Base-by-base conservation (phyloP, 2,797 vertebrate genomes). In the Brachymystax lenok region DNA sequence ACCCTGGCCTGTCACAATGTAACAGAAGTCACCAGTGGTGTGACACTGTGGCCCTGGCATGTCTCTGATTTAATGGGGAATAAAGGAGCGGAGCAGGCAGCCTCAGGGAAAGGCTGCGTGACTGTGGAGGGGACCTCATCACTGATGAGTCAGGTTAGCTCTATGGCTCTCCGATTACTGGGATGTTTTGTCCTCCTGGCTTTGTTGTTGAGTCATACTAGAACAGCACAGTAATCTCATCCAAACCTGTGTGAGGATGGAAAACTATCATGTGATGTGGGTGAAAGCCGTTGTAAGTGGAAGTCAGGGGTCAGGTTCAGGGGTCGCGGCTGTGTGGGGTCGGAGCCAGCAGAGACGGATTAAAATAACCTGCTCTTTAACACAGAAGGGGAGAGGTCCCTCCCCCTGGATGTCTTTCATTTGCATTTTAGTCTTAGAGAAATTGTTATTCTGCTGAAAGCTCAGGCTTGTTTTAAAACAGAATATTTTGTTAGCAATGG, bases 131-230 rank as follows among this genome's bases (percentile, higher is more conserved):
- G n/a, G 24, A 63, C 71, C 74, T 80, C 79, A 59, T 59, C 75
- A 77, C 79, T 63, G 59, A 63, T 63, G 21, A 63, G 59, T 63
- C 59, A 63, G 21, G 59, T 79, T 67, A 80, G 76, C 73, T 73
- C 76, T 7, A 2, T 1, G 68, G 80, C 76, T 79, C 85, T 84
- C 61, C 50, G 4, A 21, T 90, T 86, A 88, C 87, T 72, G 30
- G 75, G 74, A 81, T 88, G 90, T 92, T 90, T 89, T 90, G 90
- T 91, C 90, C 90, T 87, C 75, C 75, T 61, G 0, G 19, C 30
- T 69, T 73, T 30, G 40, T 73, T 54, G 75, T 87, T 84, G 86
- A 90, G 86, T 91, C 84, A 8, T 81, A 33, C 85, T 80, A 87
- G 12, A 46, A 46, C 82, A 73, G 46, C 52, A 81, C 76, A n/a